phyloP scores from a whole-genome alignment of 2,797 vertebrate species.

The Notamacropus eugenii region DNA sequence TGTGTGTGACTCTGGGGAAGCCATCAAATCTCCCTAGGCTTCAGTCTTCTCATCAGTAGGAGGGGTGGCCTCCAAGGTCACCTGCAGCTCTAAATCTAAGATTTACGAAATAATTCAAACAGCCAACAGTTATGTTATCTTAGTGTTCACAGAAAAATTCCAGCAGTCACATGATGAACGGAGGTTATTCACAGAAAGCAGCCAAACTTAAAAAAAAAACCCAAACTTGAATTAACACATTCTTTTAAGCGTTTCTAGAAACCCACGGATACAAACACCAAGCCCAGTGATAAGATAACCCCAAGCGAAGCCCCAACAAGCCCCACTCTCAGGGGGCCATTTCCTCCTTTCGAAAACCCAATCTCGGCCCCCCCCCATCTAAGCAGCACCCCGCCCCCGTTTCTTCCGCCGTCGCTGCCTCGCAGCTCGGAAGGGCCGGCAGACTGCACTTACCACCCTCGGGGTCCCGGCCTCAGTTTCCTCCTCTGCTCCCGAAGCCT shows the following conservation, averaged over 20 bases:
- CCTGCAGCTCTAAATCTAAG: background rate
- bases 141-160: background rate
- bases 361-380: no score
- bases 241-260: background rate
- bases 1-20: background rate
- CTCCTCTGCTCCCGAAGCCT: background rate
- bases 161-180: background rate
- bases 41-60: background rate
- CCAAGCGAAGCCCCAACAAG: no score
- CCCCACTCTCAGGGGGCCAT: no score
- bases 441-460: no score
- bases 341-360: no score
- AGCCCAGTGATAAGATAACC: no score
- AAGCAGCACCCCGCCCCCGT: no score
- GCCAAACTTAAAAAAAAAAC: background rate
- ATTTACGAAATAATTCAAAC: background rate
- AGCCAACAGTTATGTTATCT: background rate
- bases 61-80: no score
- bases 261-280: no score
- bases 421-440: no score
- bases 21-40: background rate
- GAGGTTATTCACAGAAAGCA: background rate
- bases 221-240: background rate
- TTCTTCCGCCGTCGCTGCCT: no score
- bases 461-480: background rate